Base-by-base conservation (phyloP, 2,113 vertebrate species). In the Alouatta palliata region DNA sequence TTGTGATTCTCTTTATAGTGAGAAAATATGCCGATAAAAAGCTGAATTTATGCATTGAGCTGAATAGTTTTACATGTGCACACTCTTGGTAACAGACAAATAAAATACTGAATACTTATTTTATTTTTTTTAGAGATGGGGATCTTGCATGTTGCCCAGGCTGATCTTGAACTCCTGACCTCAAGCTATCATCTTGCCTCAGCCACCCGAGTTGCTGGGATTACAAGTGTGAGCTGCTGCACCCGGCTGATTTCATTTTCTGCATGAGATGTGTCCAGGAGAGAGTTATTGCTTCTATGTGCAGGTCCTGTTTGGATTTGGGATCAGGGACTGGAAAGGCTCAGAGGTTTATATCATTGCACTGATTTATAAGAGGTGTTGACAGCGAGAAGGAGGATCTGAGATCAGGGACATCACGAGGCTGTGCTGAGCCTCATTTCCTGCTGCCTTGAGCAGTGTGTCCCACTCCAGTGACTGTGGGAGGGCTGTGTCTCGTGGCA, bases 361-460 rank as follows among this genome's bases (percentile, higher is more conserved):
- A 43, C 0, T 61, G 88, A 77, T 25, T 61, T 85, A 40, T 17
- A 8, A 21, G 87, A 73, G 61, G 49, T 13, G 43, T 27, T 70
- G 56, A 35, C 14, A 70, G 71, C 8, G 37, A 7, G 95, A n/a
- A 77, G 35, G 54, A 91, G 64, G 35, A 45, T 81, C n/a, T 66
- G 77, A 75, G 66, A 56, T 49, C 40, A 49, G 77, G 81, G 43
- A 4, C 13, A 3, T 64, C 40, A 12, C 0, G 0, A 1, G 2
- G 43, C 76, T 52, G 6, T 16, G 56, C 32, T 20, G 40, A 4
- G 14, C 73, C 77, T 73, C 58, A n/a, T 61, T 81, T 94, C 49
- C 87, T 71, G 86, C 37, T 76, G 49, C 35, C 32, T n/a, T 35
- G 52, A 82, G 37, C 17, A 5, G 27, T 8, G 11, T 49, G 52